Evolutionary conservation across 2,797 vertebrate species (phyloP), one percentile per base, ranked within the genome.

Genomic region (Lacerta viridis): DNA sequence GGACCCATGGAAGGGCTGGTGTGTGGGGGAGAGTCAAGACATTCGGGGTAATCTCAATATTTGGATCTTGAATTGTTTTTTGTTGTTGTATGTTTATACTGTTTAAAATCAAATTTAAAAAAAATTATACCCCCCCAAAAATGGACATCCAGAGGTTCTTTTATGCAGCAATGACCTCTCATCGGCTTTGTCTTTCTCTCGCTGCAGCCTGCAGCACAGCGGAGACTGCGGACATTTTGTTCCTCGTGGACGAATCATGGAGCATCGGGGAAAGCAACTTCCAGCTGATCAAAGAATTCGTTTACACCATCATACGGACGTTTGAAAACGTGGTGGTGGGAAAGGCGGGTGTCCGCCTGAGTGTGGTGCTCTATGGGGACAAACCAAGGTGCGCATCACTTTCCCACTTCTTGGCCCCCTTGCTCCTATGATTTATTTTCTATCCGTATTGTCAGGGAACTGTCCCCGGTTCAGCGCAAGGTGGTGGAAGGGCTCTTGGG

Each of bases 191-290:
- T 59, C 7, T 18, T 77, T 90, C 59, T 89, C 61, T 68, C 71
- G 81, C 82, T 43, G 80, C 95, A 99, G 98, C 94, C 27, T 99
- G 98, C 94, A 96, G 97, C 90, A 98, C 97, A 0, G 97, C 96
- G 8, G 96, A 96, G 90, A 96, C 96, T 82, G 98, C 98, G 0
- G 97, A 99, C 29, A 87, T 99, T 0, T 96, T 98, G 55, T 98
- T 99, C 95, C 95, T 98, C 6, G 95, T 98, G 95, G 98, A 98
- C 85, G 98, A 97, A 77, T 98, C 97, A 0, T 96, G 97, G 97
- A 95, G 94, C 0, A 25, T 97, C 0, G 97, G 97, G n/a, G 95
- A 93, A 66, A 94, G 76, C 81, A 97, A 96, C 91, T 98, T 97
- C 90, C 85, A 8, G 90, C 92, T 90, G 59, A 93, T 98, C 76